Conservation (phyloP, 2,888 invertebrate species). For the Urechis unicinctus region DNA sequence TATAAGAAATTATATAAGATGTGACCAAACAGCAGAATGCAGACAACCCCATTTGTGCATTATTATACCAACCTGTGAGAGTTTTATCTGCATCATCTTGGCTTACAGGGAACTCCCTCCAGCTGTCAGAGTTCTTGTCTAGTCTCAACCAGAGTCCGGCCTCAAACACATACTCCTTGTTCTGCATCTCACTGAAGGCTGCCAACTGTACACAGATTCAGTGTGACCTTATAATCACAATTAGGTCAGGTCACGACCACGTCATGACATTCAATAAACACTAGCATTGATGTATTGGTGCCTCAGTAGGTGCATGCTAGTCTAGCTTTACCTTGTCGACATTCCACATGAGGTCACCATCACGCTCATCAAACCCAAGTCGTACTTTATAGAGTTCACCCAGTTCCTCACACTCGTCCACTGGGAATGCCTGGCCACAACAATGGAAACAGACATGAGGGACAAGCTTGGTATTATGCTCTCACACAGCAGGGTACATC, state of each 20-base stretch:
- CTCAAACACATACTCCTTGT: not conserved
- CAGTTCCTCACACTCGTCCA: not conserved
- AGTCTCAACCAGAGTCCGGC: not conserved
- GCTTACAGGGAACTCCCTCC: not conserved
- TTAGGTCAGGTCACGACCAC: no score
- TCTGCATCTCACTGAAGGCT: not conserved
- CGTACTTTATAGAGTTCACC: not conserved
- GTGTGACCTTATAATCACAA: no score
- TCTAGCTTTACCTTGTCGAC: not conserved
- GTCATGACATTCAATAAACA: not conserved
- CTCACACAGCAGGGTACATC: no score
- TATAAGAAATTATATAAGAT: no score
- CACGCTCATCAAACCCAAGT: not conserved
- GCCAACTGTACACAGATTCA: no score
- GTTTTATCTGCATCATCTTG: not conserved
- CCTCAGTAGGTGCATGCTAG: not conserved
- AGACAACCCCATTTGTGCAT: no score
- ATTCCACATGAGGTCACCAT: not conserved
- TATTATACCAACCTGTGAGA: not conserved
- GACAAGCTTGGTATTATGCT: no score
- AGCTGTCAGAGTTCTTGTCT: not conserved
- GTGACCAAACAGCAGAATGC: no score
- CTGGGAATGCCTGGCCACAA: not conserved
- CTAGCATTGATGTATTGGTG: not conserved
- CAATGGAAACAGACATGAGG: no score